Conservation (phyloP, 1,140 invertebrate species). For the Aphidius gifuensis region DNA sequence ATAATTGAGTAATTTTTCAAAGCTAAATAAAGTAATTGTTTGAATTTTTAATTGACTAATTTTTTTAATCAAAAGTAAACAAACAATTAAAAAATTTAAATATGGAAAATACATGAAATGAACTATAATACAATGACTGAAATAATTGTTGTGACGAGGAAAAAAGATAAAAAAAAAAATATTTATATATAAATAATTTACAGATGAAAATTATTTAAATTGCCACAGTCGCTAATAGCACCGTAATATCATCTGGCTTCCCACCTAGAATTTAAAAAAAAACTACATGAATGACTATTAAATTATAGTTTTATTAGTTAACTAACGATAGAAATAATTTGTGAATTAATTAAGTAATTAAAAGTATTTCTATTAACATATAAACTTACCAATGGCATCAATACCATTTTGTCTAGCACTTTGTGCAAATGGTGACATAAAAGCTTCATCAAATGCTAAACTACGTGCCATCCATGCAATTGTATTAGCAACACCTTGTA, state of each 20-base stretch:
- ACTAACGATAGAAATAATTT: neutral
- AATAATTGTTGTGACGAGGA: neutral
- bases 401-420: constrained; percentile 91
- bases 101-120: constrained; percentile 4
- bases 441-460: constrained; percentile 88
- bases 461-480: constrained; percentile 92
- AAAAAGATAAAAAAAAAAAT: constrained; percentile 43
- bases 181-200: constrained; percentile 26
- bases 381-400: constrained; percentile 76
- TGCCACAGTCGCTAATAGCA: constrained; percentile 86
- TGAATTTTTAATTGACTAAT: too few species aligned
- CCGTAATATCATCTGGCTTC: constrained; percentile 97
- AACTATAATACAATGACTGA: constrained; percentile 54
- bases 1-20: too few species aligned
- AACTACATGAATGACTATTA: constrained; percentile 16
- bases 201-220: constrained; percentile 55
- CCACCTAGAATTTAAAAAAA: constrained; percentile 70
- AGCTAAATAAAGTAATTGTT: too few species aligned
- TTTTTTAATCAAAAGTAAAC: neutral
- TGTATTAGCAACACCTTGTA: constrained; percentile 89
- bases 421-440: constrained; percentile 93
- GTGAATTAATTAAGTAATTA: neutral
- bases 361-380: too few species aligned
- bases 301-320: constrained; percentile 22
- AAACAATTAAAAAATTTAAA: constrained; percentile 5